Evolutionary conservation across 2,797 vertebrate genomes (phyloP).

Genomic region (Etheostoma nigrum): DNA sequence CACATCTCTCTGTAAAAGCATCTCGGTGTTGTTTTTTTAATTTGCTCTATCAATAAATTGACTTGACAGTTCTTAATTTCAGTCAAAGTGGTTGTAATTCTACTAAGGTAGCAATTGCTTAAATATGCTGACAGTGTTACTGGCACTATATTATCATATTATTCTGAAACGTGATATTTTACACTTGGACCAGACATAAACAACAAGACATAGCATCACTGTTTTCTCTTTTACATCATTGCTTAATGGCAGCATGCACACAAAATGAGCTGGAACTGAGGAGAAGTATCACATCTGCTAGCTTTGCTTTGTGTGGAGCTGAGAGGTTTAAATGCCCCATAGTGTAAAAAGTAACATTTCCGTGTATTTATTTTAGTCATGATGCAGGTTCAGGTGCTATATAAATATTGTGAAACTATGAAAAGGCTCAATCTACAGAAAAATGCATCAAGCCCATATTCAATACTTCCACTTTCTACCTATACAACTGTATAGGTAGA

Average conservation of each 20-base stretch:
- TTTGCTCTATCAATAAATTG: background rate
- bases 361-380: too few species aligned
- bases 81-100: background rate
- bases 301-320: background rate
- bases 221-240: background rate
- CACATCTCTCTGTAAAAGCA: background rate
- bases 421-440: too few species aligned
- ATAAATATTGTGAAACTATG: too few species aligned
- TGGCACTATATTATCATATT: constrained; percentile 8
- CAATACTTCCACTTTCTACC: too few species aligned
- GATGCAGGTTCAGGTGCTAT: too few species aligned
- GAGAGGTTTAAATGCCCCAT: background rate
- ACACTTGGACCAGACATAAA: constrained; percentile 28
- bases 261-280: background rate
- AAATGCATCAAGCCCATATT: too few species aligned
- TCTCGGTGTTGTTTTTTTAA: background rate
- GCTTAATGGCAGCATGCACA: background rate
- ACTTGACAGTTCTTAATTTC: background rate
- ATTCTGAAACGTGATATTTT: constrained; percentile 21
- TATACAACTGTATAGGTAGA: too few species aligned
- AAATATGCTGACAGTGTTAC: constrained; percentile 25
- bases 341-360: too few species aligned
- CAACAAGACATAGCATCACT: constrained; percentile 33
- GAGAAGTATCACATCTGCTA: background rate
- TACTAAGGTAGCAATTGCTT: constrained; percentile 1